These are phyloP conservation scores for Trichoplusia ni DNA, from an alignment of 1,140 invertebrate genomes.

Conservation along the genomic window DNA sequence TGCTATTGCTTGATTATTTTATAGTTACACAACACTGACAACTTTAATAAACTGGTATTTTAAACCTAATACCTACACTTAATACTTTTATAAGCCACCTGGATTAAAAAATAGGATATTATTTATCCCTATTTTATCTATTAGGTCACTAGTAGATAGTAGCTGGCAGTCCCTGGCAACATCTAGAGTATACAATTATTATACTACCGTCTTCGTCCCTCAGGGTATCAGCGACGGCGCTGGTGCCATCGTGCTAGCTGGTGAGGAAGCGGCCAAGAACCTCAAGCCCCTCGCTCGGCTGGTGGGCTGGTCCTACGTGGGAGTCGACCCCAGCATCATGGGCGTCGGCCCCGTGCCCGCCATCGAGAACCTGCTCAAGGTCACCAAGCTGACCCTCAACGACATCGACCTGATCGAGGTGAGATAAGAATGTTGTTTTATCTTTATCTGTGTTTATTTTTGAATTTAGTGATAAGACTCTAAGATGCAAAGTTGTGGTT, in stretches of 20 bases:
- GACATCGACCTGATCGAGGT: constrained; percentile 97
- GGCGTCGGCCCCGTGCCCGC: constrained; percentile 96
- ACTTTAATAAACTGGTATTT: too few species aligned
- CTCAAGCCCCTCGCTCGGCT: constrained; percentile 91
- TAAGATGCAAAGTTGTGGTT: too few species aligned
- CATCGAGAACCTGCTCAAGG: constrained; percentile 91
- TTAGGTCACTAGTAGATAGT: too few species aligned
- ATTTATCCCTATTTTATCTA: too few species aligned
- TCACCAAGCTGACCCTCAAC: constrained; percentile 88
- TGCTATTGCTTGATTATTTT: too few species aligned
- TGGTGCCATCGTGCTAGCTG: constrained; percentile 94
- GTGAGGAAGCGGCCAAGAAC: constrained; percentile 94
- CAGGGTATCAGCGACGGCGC: constrained; percentile 97
- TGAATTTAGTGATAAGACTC: too few species aligned
- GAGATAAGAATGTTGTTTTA: background rate
- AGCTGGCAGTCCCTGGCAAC: too few species aligned
- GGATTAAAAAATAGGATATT: too few species aligned
- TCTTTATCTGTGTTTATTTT: background rate
- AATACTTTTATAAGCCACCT: too few species aligned
- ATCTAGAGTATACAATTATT: too few species aligned
- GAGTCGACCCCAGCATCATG: constrained; percentile 94
- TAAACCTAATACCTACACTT: too few species aligned
- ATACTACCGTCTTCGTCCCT: background rate
- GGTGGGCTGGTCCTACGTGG: constrained; percentile 89
- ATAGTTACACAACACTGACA: too few species aligned